Conservation (phyloP, 2,113 vertebrate species). For the Cebus imitator region DNA sequence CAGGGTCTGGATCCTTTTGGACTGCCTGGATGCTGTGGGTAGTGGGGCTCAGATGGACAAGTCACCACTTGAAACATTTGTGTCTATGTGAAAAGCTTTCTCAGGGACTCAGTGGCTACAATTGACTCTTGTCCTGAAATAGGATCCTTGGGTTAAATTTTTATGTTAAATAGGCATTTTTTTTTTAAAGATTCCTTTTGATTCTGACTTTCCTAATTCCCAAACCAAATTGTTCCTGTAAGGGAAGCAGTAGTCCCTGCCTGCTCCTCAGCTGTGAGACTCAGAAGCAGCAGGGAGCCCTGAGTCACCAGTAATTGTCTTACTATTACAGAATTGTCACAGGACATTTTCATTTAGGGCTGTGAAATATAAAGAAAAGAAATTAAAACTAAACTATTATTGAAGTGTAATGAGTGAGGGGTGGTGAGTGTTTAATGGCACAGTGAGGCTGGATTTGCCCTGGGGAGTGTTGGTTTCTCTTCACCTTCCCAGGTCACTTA, state of each 20-base stretch:
- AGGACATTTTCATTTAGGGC: conserved; percentile 69
- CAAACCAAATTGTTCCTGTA: background rate
- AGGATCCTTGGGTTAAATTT: conserved; percentile 9
- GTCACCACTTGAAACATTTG: background rate
- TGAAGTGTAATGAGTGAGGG: conserved; percentile 53
- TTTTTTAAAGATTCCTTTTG: conserved; percentile 27
- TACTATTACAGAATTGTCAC: conserved; percentile 66
- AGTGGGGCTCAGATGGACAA: background rate
- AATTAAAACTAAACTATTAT: conserved; percentile 69
- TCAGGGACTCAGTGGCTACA: background rate
- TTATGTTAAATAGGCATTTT: background rate
- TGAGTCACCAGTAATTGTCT: conserved; percentile 70
- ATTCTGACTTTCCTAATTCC: conserved; percentile 48
- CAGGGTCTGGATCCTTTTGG: background rate
- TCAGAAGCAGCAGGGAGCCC: conserved; percentile 51
- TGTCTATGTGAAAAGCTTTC: background rate
- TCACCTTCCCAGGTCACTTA: conserved; percentile 49
- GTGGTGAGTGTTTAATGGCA: conserved; percentile 60
- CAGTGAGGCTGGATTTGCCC: conserved; percentile 45
- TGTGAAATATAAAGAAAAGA: conserved; percentile 63
- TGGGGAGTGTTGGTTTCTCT: conserved; percentile 36
- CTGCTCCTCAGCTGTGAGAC: background rate
- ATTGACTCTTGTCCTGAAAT: background rate
- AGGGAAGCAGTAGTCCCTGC: background rate
- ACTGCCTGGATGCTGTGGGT: background rate